A percentile compares a stretch with the other conserved stretches of the same genome.
Evolutionary conservation across 2,113 vertebrate species (phyloP).

Genomic region (Acrocephalus kingi): DNA sequence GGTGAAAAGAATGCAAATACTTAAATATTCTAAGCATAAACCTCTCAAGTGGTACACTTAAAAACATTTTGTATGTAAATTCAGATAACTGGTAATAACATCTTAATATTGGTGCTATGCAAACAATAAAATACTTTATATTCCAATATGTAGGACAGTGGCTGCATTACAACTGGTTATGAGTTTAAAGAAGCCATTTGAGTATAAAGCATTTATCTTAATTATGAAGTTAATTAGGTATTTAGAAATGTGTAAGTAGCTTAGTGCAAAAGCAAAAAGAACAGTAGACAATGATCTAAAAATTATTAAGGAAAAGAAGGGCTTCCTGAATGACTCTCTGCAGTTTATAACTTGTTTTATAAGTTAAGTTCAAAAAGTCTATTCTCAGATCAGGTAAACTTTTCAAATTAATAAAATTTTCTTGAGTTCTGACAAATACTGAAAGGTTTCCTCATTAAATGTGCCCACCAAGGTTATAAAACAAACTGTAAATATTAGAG

Average conservation of each 20-base stretch:
- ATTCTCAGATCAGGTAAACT: not conserved
- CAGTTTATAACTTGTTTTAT: not conserved
- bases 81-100: not conserved
- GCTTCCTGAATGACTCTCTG: not conserved
- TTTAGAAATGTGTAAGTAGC: not conserved
- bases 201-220: not conserved
- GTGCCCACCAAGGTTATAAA: not conserved
- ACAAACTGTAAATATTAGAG: not conserved
- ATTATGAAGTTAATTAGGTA: not conserved
- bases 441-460: not conserved
- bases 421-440: not conserved
- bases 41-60: not conserved
- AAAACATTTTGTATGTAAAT: not conserved
- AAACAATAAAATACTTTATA: not conserved
- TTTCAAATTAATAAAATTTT: not conserved
- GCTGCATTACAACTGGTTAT: not conserved
- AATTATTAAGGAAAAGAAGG: not conserved
- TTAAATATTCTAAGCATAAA: not conserved
- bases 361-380: not conserved
- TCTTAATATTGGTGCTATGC: not conserved
- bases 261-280: not conserved
- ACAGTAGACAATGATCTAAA: not conserved
- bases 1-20: not conserved
- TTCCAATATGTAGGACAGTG: not conserved
- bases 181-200: not conserved